Evolutionary conservation across 2,888 invertebrate species (phyloP).

Genomic region (Phaonia tiefii): DNA sequence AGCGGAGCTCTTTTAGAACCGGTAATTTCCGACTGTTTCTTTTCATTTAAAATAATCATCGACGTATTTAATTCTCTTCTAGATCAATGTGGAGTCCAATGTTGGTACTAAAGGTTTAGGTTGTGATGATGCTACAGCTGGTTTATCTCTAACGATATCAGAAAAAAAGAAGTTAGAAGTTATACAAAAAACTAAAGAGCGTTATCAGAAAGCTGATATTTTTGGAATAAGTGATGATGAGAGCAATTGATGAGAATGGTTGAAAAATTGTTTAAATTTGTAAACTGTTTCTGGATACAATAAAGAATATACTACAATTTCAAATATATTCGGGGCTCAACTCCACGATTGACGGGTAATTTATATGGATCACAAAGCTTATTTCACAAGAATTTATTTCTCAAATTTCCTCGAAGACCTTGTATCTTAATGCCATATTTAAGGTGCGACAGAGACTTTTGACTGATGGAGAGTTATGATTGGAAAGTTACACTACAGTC

Average conservation of each 20-base stretch:
- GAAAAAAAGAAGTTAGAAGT: conserved; percentile 75
- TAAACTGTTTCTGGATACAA: conserved; percentile 1
- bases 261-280: conserved; percentile 36
- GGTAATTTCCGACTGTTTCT: conserved; percentile 81
- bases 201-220: conserved; percentile 75
- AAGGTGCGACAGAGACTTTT: too few relatives aligned
- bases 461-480: too few relatives aligned
- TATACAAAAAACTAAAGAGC: conserved; percentile 77
- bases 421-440: too few relatives aligned
- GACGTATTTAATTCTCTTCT: conserved; percentile 71
- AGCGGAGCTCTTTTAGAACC: conserved; percentile 86
- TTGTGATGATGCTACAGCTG: conserved; percentile 74
- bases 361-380: too few relatives aligned
- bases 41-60: background rate
- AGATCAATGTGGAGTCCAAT: conserved; percentile 84
- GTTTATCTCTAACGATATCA: conserved; percentile 63
- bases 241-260: conserved; percentile 54
- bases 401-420: too few relatives aligned
- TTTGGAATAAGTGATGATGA: conserved; percentile 51
- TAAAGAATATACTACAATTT: background rate
- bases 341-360: too few relatives aligned
- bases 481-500: too few relatives aligned
- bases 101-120: conserved; percentile 85
- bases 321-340: too few relatives aligned
- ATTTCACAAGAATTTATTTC: too few relatives aligned